Evolutionary conservation across 2,888 invertebrate genomes (phyloP), one percentile per base, ranked within the genome.

Genomic region (Heteromurus nitidus): DNA sequence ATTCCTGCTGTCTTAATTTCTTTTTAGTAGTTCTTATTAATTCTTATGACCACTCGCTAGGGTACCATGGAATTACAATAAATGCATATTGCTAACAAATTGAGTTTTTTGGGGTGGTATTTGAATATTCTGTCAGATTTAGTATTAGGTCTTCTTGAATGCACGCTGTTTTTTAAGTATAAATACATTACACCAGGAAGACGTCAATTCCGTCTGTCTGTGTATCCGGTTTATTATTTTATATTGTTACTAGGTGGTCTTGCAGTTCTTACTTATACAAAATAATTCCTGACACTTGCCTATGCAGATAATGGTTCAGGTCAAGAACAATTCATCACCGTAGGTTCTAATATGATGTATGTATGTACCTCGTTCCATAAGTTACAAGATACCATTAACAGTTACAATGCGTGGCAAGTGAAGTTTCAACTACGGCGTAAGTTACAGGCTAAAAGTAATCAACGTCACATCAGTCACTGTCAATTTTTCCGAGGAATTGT

Each of bases 261-360:
- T 80, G 31, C 64, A 26, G 55, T 44, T 68, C 50, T 74, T 50
- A 64, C 47, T 58, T 73, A 60, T 26, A 60, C 13, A 16, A 60
- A 18, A 64, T 30, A 60, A 55, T 64, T 79, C 79, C 79, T 79
- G 79, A 79, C 70, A 79, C 79, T 79, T 79, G 79, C 79, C 79
- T 79, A 79, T 79, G 65, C 70, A 77, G 62, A 36, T 24, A 53
- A 69, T 69, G 64, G 65, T 79, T 77, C 77, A 69, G 77, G 69
- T 72, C 50, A 20, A 31, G n/a, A 68, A 20, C 36, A 72, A 53
- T 70, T 42, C 30, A 20, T 22, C 67, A 58, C 75, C 22, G 26
- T 60, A 47, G 42, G 50, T 68, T 68, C 50, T 47, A 62, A 47
- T 62, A 64, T 53, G 30, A 30, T 31, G 18, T 65, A 30, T 65